These are phyloP conservation scores for Pocillopora grandis DNA, from an alignment of 92 coral and sea anemone species.

Conservation along the genomic window DNA sequence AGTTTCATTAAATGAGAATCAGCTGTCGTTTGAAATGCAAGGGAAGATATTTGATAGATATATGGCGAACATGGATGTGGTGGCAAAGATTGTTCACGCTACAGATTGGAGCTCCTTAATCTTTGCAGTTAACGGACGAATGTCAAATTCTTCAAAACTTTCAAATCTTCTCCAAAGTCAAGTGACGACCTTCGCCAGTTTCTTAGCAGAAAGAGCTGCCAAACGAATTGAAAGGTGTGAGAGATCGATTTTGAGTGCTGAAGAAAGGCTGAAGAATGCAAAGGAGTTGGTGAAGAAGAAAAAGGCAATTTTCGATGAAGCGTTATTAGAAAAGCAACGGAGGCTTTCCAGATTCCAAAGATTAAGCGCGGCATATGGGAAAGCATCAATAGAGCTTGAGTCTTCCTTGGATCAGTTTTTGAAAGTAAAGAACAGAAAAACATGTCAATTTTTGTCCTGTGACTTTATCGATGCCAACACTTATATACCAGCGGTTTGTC, in stretches of 20 bases:
- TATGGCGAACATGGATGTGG: neutral
- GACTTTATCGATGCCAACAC: slow-evolving; percentile 11
- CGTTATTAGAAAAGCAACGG: neutral
- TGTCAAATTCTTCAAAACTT: slow-evolving; percentile 47
- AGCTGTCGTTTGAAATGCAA: slow-evolving; percentile 10
- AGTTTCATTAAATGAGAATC: slow-evolving; percentile 1
- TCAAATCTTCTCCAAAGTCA: slow-evolving; percentile 22
- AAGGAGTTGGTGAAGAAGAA: neutral
- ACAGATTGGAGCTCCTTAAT: slow-evolving; percentile 37
- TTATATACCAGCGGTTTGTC: slow-evolving; percentile 43
- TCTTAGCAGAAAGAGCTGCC: slow-evolving; percentile 10
- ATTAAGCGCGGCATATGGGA: neutral
- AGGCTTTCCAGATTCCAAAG: neutral
- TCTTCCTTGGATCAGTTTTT: neutral
- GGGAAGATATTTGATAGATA: slow-evolving; percentile 10
- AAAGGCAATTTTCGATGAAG: neutral
- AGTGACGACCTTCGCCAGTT: neutral
- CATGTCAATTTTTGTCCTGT: slow-evolving; percentile 36
- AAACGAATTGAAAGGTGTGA: slow-evolving; percentile 1
- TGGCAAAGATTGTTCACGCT: slow-evolving; percentile 1
- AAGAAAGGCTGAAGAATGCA: neutral
- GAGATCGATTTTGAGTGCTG: neutral
- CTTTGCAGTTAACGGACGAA: slow-evolving; percentile 32
- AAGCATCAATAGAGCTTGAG: neutral
- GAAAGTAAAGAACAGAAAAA: neutral